A percentile compares a stretch with the other conserved stretches of the same genome.
Evolutionary conservation across 1,140 invertebrate species (phyloP).

Genomic region (Cherax quadricarinatus): DNA sequence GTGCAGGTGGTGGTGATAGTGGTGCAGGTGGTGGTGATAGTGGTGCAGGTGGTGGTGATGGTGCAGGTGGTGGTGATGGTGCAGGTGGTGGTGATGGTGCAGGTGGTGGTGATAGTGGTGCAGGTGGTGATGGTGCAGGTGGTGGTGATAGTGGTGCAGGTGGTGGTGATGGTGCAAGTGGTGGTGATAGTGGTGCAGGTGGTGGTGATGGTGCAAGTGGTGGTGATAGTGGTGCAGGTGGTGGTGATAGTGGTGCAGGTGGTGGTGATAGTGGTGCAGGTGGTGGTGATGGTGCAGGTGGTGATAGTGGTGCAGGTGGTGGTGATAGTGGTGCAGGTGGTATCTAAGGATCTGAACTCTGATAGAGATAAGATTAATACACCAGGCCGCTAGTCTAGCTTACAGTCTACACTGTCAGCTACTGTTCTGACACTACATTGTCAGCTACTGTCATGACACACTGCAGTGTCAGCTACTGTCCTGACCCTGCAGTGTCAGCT

Average conservation of each 20-base stretch:
- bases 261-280: not conserved
- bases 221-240: not conserved
- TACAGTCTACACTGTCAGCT: not conserved
- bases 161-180: no score
- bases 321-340: not conserved
- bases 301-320: not conserved
- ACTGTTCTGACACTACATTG: no score
- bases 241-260: not conserved
- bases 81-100: not conserved
- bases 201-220: not conserved
- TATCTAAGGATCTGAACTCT: not conserved
- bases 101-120: not conserved
- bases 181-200: not conserved
- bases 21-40: no score
- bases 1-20: no score
- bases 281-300: not conserved
- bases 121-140: not conserved
- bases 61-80: not conserved
- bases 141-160: conserved; percentile 5
- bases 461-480: no score
- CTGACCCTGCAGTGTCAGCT: no score
- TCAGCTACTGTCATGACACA: no score
- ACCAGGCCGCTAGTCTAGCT: not conserved
- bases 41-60: no score
- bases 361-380: conserved; percentile 27